Base-by-base conservation (phyloP, 1,140 invertebrate species). In the Psilanteris sp. region DNA sequence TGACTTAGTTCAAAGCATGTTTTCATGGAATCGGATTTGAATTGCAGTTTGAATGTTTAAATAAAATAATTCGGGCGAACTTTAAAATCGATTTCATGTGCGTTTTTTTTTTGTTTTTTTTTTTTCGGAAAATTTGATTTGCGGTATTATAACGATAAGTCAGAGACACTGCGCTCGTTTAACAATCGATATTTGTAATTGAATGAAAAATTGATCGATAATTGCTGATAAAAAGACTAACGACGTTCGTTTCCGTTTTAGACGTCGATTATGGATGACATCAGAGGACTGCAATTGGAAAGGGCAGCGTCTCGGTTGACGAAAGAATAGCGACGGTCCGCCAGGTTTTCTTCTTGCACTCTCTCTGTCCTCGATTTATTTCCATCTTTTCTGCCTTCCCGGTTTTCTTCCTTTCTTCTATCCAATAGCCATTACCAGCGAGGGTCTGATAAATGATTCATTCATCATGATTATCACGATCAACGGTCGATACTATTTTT, bases 321-420 rank as follows among this genome's bases (percentile, higher is more conserved):
- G 86, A 88, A 87, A 88, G 86, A 88, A 88, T 85, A 87, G 86
- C 85, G 85, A 87, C 85, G 83, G 78, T 83, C 71, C 79, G 82
- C 82, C 81, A 67, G 83, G 82, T 77, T 81, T 82, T 79, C 72
- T 61, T 72, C 39, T 36, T 61, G 55, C 31, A 11, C 34, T 11
- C 16, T 20, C 36, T 32, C 41, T 54, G 34, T 16, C 29, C 44
- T 24, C 7, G 26, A 16, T 29, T 54, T 16, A 48, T 13, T 74
- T 24, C 37, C 31, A 67, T 16, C 72, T 55, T 32, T 8, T 15
- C 41, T 32, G 39, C 14, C 26, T 14, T 26, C 15, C 29, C n/a
- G 1, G 1, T 29, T 29, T 29, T 29, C 31, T 55, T 8, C 20
- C 11, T 36, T 7, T 43, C 43, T 50, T 14, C 34, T 39, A 4